Conservation (phyloP, 2,888 invertebrate species). For the Fabriciana adippe region DNA sequence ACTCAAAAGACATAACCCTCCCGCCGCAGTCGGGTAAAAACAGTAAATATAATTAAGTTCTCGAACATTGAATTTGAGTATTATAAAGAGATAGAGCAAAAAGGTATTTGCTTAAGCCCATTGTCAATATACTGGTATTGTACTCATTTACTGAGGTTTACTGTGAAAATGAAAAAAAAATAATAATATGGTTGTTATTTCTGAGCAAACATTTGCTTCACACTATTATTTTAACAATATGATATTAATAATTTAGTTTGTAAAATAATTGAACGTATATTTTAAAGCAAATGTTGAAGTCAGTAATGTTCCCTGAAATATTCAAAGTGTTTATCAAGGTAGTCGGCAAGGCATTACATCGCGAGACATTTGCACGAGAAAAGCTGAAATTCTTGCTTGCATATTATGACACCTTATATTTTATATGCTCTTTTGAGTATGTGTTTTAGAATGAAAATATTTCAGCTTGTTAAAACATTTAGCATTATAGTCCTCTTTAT, state of each 20-base stretch:
- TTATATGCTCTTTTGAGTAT: constrained; percentile 22
- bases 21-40: too few species aligned
- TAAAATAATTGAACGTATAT: constrained; percentile 8
- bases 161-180: too few species aligned
- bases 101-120: too few species aligned
- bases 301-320: constrained; percentile 30
- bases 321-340: constrained; percentile 33
- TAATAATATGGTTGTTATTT: too few species aligned
- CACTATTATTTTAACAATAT: too few species aligned
- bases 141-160: too few species aligned
- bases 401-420: constrained; percentile 31
- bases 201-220: too few species aligned
- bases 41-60: too few species aligned
- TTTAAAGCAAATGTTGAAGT: constrained; percentile 11
- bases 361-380: constrained; percentile 26
- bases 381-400: constrained; percentile 31
- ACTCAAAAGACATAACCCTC: too few species aligned
- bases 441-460: constrained; percentile 13
- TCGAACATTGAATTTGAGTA: too few species aligned
- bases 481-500: not conserved
- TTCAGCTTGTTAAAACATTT: constrained; percentile 1
- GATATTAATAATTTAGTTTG: not conserved
- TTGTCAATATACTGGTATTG: too few species aligned
- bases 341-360: constrained; percentile 31
- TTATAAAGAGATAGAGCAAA: too few species aligned